phyloP scores from a whole-genome alignment of 1,140 invertebrate species.

The Sarcophaga peregrina region DNA sequence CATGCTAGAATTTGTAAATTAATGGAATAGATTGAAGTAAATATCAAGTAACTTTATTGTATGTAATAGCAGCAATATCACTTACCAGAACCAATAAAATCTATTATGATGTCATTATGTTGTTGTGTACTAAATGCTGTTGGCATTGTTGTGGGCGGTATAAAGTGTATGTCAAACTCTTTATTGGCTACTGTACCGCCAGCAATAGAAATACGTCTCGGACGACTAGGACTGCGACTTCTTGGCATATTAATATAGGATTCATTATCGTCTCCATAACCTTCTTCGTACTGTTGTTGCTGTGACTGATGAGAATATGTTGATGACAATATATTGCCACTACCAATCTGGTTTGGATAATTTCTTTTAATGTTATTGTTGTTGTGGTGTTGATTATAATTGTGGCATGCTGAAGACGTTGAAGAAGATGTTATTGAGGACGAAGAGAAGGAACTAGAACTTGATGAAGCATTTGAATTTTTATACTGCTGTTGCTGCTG shows the following conservation, averaged over 20 bases:
- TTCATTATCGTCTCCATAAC: background rate
- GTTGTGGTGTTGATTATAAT: slow-evolving; percentile 38
- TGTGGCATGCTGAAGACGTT: slow-evolving; percentile 22
- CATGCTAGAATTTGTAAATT: slow-evolving; percentile 61
- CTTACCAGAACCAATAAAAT: slow-evolving; percentile 70
- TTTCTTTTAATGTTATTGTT: slow-evolving; percentile 35
- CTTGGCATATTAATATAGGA: background rate
- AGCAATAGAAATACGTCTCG: slow-evolving; percentile 28
- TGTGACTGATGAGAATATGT: slow-evolving; percentile 37
- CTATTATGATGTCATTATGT: slow-evolving; percentile 71
- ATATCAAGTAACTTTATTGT: background rate
- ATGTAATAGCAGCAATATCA: slow-evolving; percentile 31
- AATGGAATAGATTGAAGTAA: slow-evolving; percentile 26
- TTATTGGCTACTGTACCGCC: slow-evolving; percentile 37
- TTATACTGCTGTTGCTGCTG: slow-evolving; percentile 50
- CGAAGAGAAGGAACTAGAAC: slow-evolving; percentile 44
- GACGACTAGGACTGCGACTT: slow-evolving; percentile 35
- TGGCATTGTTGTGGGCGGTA: slow-evolving; percentile 46
- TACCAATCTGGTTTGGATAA: slow-evolving; percentile 32
- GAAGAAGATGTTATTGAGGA: slow-evolving; percentile 22
- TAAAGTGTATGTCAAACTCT: slow-evolving; percentile 47
- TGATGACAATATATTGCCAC: slow-evolving; percentile 35
- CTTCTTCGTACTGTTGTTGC: slow-evolving; percentile 33
- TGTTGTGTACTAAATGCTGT: slow-evolving; percentile 43
- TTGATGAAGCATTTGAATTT: slow-evolving; percentile 42